Evolutionary conservation across 2,797 vertebrate species (phyloP), one percentile per base, ranked within the genome.

Genomic region (Eutrigla gurnardus): DNA sequence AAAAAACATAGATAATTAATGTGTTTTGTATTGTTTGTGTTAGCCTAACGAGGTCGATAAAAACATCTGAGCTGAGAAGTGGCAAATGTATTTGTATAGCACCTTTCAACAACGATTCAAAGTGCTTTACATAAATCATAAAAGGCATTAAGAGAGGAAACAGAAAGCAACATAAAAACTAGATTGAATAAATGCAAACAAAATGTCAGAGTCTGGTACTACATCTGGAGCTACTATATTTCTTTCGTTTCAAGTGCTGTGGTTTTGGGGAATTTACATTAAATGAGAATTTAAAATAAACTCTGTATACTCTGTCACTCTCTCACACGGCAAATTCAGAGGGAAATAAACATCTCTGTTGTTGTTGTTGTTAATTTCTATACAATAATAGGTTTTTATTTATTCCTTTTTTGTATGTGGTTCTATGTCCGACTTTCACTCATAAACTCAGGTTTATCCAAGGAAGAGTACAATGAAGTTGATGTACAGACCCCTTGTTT

Each of bases 391-490:
- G 25, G 25, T 2, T 25, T 25, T 25, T 25, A 25, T 25, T 25
- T 25, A 25, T 25, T 25, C 25, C 25, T 25, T 2, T 25, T 25
- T 25, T 25, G 25, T 25, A 25, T 25, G 25, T 25, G 25, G 25
- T 25, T 25, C 25, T 25, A 25, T 25, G 25, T 25, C 25, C 25
- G 25, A n/a, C n/a, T n/a, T n/a, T n/a, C n/a, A n/a, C n/a, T 25
- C 25, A 25, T 25, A 25, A 25, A 25, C 53, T 17, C 55, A 90
- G 84, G 53, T 71, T 71, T 12, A 70, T 52, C 15, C 7, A 39
- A 52, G 9, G 25, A 70, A 45, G 18, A 43, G 33, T 15, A 83
- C 86, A 78, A 93, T 92, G 91, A 86, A 59, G 70, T 11, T 73
- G 17, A 70, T 67, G 14, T 78, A 73, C 71, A 71, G 39, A 68